Base-by-base conservation (phyloP, 2,113 vertebrate species). In the Alethe castanea region DNA sequence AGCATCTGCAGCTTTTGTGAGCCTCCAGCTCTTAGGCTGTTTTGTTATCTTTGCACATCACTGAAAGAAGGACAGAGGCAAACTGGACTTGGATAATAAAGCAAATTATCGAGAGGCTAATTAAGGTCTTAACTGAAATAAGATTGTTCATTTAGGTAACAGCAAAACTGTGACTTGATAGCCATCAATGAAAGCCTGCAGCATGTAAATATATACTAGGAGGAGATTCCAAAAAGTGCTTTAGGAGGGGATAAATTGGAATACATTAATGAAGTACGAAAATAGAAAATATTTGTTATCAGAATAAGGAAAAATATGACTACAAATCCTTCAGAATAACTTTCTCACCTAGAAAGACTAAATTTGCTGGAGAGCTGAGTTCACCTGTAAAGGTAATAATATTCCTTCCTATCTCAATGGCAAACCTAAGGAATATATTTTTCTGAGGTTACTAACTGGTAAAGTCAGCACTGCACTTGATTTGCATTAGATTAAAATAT, bases 111-210 rank as follows among this genome's bases (percentile, higher is more conserved):
- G 54, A 53, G 22, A 69, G 14, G 18, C 8, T 77, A 53, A 56
- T 73, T 28, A 61, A 48, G 18, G 22, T 48, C 54, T 52, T 48
- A 5, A 73, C 8, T 24, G 26, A 23, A 48, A 57, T 76, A 61
- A 38, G 3, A 15, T 5, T 20, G 8, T 3, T 78, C 3, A 0
- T 42, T 45, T 50, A n/a, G 14, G 10, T 56, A 12, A 61, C 36
- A 81, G 47, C 53, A 77, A 44, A 93, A 56, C 33, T 45, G 4
- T 54, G 36, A 18, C 6, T 77, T 64, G 10, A 72, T 10, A 89
- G 31, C 24, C 22, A 83, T 38, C 8, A 29, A 29, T 25, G n/a
- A 70, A 73, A 8, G 25, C 59, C 35, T 42, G 33, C 25, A 74
- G 25, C 9, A n/a, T 14, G 3, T 42, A 70, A 81, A 54, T 11